These are phyloP conservation scores for Bucco capensis DNA, from an alignment of 2,113 vertebrate genomes.

Conservation along the genomic window DNA sequence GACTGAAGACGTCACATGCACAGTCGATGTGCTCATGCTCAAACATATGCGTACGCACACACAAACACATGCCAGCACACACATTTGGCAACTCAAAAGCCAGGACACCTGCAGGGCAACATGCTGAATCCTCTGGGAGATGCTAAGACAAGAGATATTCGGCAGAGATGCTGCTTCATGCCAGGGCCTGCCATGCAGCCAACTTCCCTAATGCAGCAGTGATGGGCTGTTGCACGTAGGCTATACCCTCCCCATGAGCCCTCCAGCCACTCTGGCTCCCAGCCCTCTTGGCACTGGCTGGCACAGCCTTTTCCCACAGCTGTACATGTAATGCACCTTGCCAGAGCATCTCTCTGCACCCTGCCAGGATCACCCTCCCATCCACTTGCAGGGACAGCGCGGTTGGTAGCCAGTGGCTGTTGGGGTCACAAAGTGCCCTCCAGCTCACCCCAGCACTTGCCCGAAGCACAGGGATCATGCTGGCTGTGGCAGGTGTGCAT, in stretches of 20 bases:
- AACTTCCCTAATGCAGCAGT: not conserved
- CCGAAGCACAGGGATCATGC: fast-evolving
- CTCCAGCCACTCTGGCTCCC: not conserved
- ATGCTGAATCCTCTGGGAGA: not conserved
- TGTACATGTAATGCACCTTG: not conserved
- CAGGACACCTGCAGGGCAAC: not conserved
- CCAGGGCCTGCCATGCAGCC: not conserved
- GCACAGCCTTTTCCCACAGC: not conserved
- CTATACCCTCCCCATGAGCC: not conserved
- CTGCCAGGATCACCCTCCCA: not conserved
- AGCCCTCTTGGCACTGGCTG: not conserved
- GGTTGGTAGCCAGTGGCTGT: not conserved
- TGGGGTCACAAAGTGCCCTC: not conserved
- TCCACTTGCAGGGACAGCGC: fast-evolving
- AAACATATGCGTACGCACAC: not conserved
- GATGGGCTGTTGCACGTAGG: conserved; percentile 35
- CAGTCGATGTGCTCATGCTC: not conserved
- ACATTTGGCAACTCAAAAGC: not conserved
- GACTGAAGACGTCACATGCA: not conserved
- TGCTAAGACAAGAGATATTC: not conserved
- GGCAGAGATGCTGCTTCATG: not conserved
- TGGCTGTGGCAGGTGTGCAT: fast-evolving
- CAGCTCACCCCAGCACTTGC: fast-evolving
- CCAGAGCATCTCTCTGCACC: not conserved
- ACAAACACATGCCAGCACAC: not conserved